Percentiles rank a stretch among this genome's conserved stretches.
phyloP scores from a whole-genome alignment of 1,140 invertebrate genomes.

The Ceratitis capitata region DNA sequence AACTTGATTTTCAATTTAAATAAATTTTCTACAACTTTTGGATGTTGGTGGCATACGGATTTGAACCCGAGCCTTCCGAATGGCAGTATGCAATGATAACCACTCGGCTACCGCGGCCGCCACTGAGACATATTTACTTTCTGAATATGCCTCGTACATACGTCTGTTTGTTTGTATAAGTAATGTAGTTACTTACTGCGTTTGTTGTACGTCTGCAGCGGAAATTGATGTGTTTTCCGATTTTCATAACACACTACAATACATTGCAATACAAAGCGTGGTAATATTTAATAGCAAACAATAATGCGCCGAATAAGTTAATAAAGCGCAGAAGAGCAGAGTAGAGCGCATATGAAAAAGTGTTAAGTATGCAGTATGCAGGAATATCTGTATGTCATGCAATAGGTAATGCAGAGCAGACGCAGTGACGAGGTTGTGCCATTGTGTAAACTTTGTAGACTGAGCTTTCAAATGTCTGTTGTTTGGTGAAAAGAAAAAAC shows the following conservation, averaged over 20 bases:
- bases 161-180: too few relatives aligned
- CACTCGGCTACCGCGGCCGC: too few relatives aligned
- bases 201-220: constrained; percentile 30
- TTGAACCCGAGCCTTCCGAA: too few relatives aligned
- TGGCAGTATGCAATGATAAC: too few relatives aligned
- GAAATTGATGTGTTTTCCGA: constrained; percentile 41
- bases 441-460: background rate
- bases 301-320: background rate
- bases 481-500: background rate
- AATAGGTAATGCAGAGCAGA: background rate
- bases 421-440: background rate
- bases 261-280: background rate
- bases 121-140: too few relatives aligned
- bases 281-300: background rate
- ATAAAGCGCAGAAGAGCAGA: too few relatives aligned
- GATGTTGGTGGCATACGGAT: too few relatives aligned
- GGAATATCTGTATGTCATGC: background rate
- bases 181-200: too few relatives aligned
- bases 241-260: background rate
- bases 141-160: too few relatives aligned
- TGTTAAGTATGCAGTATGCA: background rate
- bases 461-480: background rate
- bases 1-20: too few relatives aligned
- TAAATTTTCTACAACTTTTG: too few relatives aligned
- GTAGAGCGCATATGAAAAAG: background rate